Evolutionary conservation across 2,113 vertebrate species (phyloP), one percentile per base, ranked within the genome.

Genomic region (Sus scrofa): DNA sequence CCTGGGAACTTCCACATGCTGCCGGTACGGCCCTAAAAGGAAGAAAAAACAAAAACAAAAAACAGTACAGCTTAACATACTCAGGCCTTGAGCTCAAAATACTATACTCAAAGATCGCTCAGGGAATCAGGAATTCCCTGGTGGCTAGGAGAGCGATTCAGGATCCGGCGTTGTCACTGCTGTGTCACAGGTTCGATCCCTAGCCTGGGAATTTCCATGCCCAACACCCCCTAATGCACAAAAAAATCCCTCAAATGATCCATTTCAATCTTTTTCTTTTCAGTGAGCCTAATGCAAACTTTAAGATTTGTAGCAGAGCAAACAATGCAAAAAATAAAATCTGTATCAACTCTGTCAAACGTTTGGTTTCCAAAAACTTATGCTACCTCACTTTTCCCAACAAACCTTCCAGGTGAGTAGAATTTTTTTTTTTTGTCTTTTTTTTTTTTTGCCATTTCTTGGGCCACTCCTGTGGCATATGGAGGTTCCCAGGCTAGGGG

Each of bases 291-390:
- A 14, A 20, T 73, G 8, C 12, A 77, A 93, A 78, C 26, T 74
- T 63, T 54, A 27, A 89, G 56, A 89, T 74, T 74, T 32, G 89
- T 22, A 90, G 34, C 8, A 82, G 32, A 81, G 56, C 22, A 58
- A 85, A 67, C 19, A 71, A 60, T 67, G 7, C 18, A 62, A 91
- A 93, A 90, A 50, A 50, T 24, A 92, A 92, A 93, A 93, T 90
- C 18, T 62, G 16, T 58, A 90, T 63, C 5, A 60, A 86, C 24
- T 85, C 15, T 52, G 13, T 91, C 73, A 75, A 91, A 91, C 58
- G 20, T 81, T 71, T 81, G 27, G 52, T 89, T 93, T 91, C 86
- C 27, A 87, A 96, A 95, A 91, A 87, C 32, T 22, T 60, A 83
- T 15, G 8, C 26, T 12, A 74, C 34, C 32, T 86, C 50, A 87